Percentiles rank a stretch among this genome's conserved stretches.
These are phyloP conservation scores for Sardina pilchardus DNA, from an alignment of 2,113 vertebrate genomes.

Conservation along the genomic window DNA sequence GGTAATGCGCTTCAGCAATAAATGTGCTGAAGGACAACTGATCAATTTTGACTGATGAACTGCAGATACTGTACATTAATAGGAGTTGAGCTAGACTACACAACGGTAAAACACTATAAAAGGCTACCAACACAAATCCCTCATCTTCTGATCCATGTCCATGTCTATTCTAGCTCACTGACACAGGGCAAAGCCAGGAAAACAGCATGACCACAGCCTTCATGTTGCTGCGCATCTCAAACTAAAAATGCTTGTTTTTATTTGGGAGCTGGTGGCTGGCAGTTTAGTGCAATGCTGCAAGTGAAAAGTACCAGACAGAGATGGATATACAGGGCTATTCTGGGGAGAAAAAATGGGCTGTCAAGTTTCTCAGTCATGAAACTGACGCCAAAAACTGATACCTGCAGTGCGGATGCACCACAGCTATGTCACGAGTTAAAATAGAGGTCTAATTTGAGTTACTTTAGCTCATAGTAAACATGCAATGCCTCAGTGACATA, in stretches of 20 bases:
- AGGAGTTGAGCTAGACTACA: background rate
- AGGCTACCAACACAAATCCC: background rate
- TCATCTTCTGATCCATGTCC: background rate
- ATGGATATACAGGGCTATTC: conserved; percentile 3
- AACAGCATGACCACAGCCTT: background rate
- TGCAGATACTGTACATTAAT: too few species aligned
- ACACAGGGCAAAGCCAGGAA: background rate
- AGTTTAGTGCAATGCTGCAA: background rate
- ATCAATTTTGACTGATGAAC: too few species aligned
- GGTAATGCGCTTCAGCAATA: too few species aligned
- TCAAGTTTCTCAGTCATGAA: background rate
- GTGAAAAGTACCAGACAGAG: background rate
- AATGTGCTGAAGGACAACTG: background rate
- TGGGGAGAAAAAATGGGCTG: background rate
- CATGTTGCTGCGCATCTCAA: background rate
- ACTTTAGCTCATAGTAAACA: background rate
- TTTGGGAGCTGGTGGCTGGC: background rate
- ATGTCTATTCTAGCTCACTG: background rate
- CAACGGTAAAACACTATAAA: background rate
- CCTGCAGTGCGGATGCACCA: background rate
- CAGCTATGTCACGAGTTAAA: background rate
- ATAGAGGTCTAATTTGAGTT: background rate
- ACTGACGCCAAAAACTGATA: background rate
- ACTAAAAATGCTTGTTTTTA: background rate
- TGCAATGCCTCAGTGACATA: background rate